Percentiles rank a stretch among this genome's conserved stretches.
Conservation (phyloP, 2,888 invertebrate genomes). For the Arge pagana region DNA sequence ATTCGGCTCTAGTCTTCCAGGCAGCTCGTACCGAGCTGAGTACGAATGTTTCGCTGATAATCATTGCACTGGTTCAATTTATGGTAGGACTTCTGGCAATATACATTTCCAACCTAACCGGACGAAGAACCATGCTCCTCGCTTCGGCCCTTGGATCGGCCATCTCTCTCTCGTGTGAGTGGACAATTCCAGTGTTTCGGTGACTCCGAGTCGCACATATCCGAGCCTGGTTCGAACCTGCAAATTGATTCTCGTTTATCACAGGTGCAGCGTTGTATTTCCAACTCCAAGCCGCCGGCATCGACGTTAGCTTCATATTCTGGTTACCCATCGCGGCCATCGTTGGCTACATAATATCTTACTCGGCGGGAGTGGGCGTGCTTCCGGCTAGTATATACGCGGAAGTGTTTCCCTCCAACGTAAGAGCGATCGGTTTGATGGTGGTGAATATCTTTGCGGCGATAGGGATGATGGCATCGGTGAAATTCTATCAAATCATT, state of each 20-base stretch:
- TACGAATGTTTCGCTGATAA: not conserved
- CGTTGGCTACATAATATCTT: not conserved
- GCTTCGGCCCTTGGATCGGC: constrained; percentile 6
- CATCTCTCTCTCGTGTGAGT: constrained; percentile 7
- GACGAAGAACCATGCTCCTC: constrained; percentile 27
- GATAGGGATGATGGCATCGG: not conserved
- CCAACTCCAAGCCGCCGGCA: not conserved
- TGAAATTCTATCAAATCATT: constrained; percentile 23
- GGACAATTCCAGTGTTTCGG: too few species aligned
- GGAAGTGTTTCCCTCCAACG: constrained; percentile 31
- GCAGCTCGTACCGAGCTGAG: not conserved
- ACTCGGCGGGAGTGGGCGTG: constrained; percentile 24
- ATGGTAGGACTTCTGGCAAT: not conserved
- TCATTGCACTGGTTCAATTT: constrained; percentile 13
- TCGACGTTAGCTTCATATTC: not conserved
- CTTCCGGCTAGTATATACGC: constrained; percentile 27
- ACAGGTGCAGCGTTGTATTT: constrained; percentile 8
- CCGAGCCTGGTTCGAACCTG: too few species aligned
- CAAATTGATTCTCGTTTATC: too few species aligned
- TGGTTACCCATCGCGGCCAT: constrained; percentile 20
- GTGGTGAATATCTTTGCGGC: constrained; percentile 21
- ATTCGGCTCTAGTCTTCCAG: constrained; percentile 5
- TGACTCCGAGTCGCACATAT: too few species aligned
- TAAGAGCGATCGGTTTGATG: constrained; percentile 30
- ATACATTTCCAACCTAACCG: constrained; percentile 23